phyloP scores from a whole-genome alignment of 1,140 invertebrate genomes.

The Scaptodrosophila lebanonensis region DNA sequence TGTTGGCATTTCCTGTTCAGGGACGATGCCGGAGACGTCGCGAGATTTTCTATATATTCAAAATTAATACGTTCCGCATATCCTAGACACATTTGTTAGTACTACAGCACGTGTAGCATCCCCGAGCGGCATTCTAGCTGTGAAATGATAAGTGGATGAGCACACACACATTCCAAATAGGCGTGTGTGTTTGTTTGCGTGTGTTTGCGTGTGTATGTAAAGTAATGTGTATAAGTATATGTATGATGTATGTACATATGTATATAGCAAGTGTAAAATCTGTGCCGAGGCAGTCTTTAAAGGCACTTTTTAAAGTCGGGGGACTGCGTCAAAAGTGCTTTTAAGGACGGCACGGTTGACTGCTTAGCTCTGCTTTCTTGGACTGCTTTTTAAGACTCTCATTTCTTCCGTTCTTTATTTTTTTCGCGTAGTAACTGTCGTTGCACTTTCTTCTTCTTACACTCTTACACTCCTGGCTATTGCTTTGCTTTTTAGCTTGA shows the following conservation, averaged over 20 bases:
- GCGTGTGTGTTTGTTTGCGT: too few species aligned
- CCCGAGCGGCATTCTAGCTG: too few species aligned
- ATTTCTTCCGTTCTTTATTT: conserved; percentile 50
- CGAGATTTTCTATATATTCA: conserved; percentile 73
- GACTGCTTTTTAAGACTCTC: background rate
- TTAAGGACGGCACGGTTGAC: too few species aligned
- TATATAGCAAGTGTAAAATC: too few species aligned
- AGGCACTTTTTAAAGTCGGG: too few species aligned
- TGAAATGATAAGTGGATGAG: too few species aligned
- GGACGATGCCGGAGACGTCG: conserved; percentile 37
- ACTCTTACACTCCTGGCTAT: conserved; percentile 1
- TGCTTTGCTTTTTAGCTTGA: conserved; percentile 49
- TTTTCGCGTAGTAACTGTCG: background rate
- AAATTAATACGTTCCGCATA: conserved; percentile 71
- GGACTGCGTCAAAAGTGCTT: too few species aligned
- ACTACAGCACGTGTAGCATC: conserved; percentile 52
- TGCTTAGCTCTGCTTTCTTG: conserved; percentile 22
- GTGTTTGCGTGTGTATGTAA: too few species aligned
- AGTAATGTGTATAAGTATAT: too few species aligned
- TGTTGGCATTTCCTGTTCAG: conserved; percentile 59
- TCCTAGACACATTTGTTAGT: conserved; percentile 67
- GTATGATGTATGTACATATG: too few species aligned
- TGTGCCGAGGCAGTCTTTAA: too few species aligned
- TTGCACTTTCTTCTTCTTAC: conserved; percentile 1
- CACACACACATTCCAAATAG: too few species aligned